Evolutionary conservation across 2,797 vertebrate genomes (phyloP).

Genomic region (Buphagus erythrorhynchus): DNA sequence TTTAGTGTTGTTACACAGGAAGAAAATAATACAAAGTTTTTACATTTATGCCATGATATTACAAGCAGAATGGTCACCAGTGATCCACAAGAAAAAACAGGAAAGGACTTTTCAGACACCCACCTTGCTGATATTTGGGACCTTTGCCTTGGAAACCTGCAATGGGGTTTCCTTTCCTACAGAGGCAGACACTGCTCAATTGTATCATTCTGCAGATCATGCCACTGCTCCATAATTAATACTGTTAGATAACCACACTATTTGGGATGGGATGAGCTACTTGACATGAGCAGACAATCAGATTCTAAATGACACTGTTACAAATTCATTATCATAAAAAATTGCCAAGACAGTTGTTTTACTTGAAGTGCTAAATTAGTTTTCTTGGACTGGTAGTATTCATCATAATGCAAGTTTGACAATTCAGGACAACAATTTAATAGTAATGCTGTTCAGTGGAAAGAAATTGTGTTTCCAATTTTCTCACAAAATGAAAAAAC

Average conservation of each 20-base stretch:
- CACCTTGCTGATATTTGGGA: too few relatives aligned
- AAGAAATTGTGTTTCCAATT: background rate
- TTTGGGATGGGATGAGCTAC: background rate
- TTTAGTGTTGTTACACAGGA: background rate
- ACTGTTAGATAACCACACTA: background rate
- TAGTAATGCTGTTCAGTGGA: background rate
- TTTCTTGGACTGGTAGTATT: conserved; percentile 31
- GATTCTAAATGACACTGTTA: conserved; percentile 21
- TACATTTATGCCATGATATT: background rate
- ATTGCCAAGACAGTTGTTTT: background rate
- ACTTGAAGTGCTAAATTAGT: conserved; percentile 60
- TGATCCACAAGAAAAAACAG: background rate
- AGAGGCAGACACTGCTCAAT: background rate
- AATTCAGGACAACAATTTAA: conserved; percentile 47
- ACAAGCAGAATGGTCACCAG: background rate
- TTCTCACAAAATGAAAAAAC: background rate
- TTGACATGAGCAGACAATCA: background rate
- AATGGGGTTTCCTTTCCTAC: background rate
- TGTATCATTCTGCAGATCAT: background rate
- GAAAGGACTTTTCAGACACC: background rate
- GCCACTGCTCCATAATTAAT: background rate
- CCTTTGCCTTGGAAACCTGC: background rate
- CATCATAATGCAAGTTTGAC: conserved; percentile 56
- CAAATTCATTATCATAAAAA: conserved; percentile 55
- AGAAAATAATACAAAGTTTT: background rate